Evolutionary conservation across 1,140 invertebrate species (phyloP), one percentile per base, ranked within the genome.

Genomic region (Scaptomyza hsui): DNA sequence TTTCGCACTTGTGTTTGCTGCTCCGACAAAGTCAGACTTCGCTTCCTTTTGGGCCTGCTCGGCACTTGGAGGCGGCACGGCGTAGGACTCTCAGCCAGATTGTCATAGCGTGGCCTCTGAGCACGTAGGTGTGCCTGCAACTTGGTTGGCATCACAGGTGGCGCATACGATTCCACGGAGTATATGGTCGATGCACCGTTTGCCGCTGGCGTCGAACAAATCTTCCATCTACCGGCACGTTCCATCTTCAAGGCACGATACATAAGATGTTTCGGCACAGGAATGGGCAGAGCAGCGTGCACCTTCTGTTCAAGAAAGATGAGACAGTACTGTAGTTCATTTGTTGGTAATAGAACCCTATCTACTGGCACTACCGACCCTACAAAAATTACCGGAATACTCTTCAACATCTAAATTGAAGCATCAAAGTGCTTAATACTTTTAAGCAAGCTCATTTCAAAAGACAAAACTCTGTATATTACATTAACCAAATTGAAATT

Each of bases 211-310:
- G 41, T 13, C 4, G 61, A 49, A 18, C 62, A 72, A 9, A 86
- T 49, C 7, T 75, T 63, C 75, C 74, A 82, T 13, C 59, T 68
- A 0, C 82, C 82, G 5, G 35, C 63, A 7, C 82, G 75, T 37
- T 88, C 75, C 67, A 82, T 88, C 26, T 81, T 68, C 0, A 82
- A 47, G n/a, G 82, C 82, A 0, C 61, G 60, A 39, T 88, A 88
- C 13, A 88, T 24, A 0, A 82, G 57, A 18, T 88, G 82, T 1
- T 44, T 48, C 2, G 82, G 82, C 42, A 88, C 78, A 0, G 82
- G 82, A 9, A 88, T 88, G 26, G 82, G 82, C 18, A 88, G 68
- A 13, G 70, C 68, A 0, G 78, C 82, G 9, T 78, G 82, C 1
- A 51, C 53, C 56, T 75, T 53, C 82, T 86, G 39, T 3, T 3